Evolutionary conservation across 2,888 invertebrate genomes (phyloP), one percentile per base, ranked within the genome.

Genomic region (Mactromeris polynyma): DNA sequence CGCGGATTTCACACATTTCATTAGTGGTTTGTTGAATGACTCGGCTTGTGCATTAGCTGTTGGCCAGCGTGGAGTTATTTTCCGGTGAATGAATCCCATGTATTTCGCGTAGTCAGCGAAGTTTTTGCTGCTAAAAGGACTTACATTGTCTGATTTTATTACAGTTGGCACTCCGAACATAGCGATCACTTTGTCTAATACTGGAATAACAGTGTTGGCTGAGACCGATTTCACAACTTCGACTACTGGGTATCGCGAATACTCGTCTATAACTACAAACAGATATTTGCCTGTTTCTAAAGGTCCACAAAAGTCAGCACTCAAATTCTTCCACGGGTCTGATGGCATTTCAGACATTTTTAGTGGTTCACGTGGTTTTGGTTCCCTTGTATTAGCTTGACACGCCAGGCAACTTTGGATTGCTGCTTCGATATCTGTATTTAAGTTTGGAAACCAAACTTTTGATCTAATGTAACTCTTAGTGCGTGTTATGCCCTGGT

Each of bases 401-500:
- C 82, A 82, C 6, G 38, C 36, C 3, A 64, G 17, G 36, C 64
- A 82, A 0, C 2, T 26, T 40, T 64, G n/a, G 6, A 17, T 19
- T 6, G 33, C 21, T 3, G 51, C 21, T 33, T 82, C 82, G 2
- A 82, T 19, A 1, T 36, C 14, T 64, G 17, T 19, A 46, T 81
- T 38, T 38, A 82, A 64, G 4, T 26, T 54, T 0, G 82, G 82
- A 64, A 58, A 64, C 21, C 38, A 82, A 9, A 64, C 64, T 21
- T 51, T 36, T n/a, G 14, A 31, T 19, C 58, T 51, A 17, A 82
- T n/a, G 9, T 21, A 64, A 14, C 19, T 11, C 19, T 64, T 81
- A 6, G 92, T 94, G 40, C 83, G 58, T 17, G 81, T 83, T 3
- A 93, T 80, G 14, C 94, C 94, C 84, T 93, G 92, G 79, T 94